A percentile compares a stretch with the other conserved stretches of the same genome.
phyloP scores from a whole-genome alignment of 2,888 invertebrate species.

The Chalcis sispes region DNA sequence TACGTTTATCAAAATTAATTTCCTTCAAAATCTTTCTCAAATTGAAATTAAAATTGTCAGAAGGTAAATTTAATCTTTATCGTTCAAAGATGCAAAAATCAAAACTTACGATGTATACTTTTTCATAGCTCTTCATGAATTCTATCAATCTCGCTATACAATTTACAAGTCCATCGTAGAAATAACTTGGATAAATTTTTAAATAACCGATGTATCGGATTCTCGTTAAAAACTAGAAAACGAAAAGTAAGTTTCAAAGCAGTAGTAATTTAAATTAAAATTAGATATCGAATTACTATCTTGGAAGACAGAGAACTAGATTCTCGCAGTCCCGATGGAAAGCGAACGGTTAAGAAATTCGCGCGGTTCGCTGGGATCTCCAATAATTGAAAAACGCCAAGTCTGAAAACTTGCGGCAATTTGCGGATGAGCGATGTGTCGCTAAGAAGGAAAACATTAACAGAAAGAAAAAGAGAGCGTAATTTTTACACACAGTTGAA shows the following conservation, averaged over 20 bases:
- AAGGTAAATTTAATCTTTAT: background rate
- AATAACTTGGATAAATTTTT: conserved; percentile 26
- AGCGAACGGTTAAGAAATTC: conserved; percentile 19
- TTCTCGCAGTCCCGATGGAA: too few species aligned
- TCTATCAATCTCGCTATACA: conserved; percentile 3
- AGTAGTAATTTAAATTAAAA: conserved; percentile 48
- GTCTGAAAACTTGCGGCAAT: conserved; percentile 23
- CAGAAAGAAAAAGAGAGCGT: background rate
- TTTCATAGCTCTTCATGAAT: conserved; percentile 16
- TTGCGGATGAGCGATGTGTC: conserved; percentile 41
- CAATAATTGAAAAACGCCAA: conserved; percentile 55
- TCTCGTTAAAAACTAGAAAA: too few species aligned
- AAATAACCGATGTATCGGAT: background rate
- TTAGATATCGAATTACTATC: conserved; percentile 47
- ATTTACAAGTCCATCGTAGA: conserved; percentile 23
- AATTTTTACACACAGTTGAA: too few species aligned
- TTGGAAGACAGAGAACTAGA: conserved; percentile 24
- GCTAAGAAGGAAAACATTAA: conserved; percentile 9
- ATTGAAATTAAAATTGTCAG: too few species aligned
- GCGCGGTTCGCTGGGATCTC: conserved; percentile 28
- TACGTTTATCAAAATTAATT: too few species aligned
- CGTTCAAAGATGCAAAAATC: background rate
- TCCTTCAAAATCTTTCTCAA: too few species aligned
- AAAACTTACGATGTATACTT: background rate
- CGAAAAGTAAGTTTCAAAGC: conserved; percentile 6